A percentile compares a stretch with the other conserved stretches of the same genome.
Evolutionary conservation across 2,888 invertebrate species (phyloP).

Genomic region (Arrhopalites spinosus): DNA sequence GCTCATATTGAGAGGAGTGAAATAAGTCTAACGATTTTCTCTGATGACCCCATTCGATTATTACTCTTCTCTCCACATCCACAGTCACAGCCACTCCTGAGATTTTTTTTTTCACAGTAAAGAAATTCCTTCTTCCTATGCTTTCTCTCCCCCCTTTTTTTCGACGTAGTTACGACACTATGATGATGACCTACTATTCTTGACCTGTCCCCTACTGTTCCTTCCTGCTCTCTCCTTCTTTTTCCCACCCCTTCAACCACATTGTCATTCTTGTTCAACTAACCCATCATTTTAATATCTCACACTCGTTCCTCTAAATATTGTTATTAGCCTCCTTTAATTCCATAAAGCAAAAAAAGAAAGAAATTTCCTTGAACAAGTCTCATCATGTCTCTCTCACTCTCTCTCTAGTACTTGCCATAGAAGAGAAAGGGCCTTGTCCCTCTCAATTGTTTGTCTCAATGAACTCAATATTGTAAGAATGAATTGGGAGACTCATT

Average conservation of each 20-base stretch:
- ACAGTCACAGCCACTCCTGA: conserved; percentile 2
- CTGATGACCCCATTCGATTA: conserved; percentile 56
- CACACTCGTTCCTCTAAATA: too few relatives aligned
- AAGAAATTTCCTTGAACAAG: too few relatives aligned
- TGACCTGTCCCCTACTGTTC: conserved; percentile 44
- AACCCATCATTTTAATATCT: neutral
- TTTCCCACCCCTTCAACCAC: conserved; percentile 6
- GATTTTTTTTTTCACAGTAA: conserved; percentile 4
- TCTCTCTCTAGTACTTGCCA: too few relatives aligned
- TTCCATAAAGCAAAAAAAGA: too few relatives aligned
- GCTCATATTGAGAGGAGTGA: conserved; percentile 8
- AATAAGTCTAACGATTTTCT: conserved; percentile 51
- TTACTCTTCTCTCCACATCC: conserved; percentile 24
- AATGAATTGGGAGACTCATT: too few relatives aligned
- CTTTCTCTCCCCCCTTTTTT: conserved; percentile 20
- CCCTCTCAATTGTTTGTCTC: too few relatives aligned
- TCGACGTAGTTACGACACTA: conserved; percentile 38
- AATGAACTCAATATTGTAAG: too few relatives aligned
- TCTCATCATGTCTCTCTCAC: too few relatives aligned
- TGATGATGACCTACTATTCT: conserved; percentile 46
- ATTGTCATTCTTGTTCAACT: conserved; percentile 22
- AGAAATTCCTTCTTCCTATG: conserved; percentile 14
- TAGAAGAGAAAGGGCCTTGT: too few relatives aligned
- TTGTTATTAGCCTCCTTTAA: too few relatives aligned
- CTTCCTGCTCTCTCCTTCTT: conserved; percentile 29